Evolutionary conservation across 2,888 invertebrate species (phyloP), one percentile per base, ranked within the genome.

Genomic region (Hirtodrosophila trivittata): DNA sequence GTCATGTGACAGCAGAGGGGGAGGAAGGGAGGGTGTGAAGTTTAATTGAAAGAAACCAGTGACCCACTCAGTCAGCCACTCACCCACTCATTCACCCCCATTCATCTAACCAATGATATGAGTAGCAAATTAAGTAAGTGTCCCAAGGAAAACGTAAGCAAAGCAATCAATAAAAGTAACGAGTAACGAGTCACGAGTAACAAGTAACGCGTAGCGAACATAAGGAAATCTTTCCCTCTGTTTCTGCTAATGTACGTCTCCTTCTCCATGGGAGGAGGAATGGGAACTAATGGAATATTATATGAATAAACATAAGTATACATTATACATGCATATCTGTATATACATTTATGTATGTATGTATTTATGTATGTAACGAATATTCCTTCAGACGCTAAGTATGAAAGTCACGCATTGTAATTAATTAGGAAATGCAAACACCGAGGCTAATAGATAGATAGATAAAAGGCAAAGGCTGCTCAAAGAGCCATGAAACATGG

Each of bases 391-490:
- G n/a, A n/a, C n/a, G n/a, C n/a, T n/a, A n/a, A 82, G 85, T 66
- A 82, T 72, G 65, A 55, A 58, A 77, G 78, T 84, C 78, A 78
- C 85, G 78, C 78, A 77, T 77, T 78, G 68, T 78, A 84, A 78
- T 84, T 78, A 78, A 78, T 78, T 77, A 78, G 71, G 71, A 78
- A 78, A 78, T 81, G 81, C 77, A 81, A 84, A 74, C 85, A 78
- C 81, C 70, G 77, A 45, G 66, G 70, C 62, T 58, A 77, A 80
- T 76, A 66, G 71, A 72, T 66, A 77, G 30, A 47, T 32, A 35
- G 62, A 52, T 49, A 60, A 5, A 59, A 71, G 73, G 58, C 60
- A 64, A 66, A 59, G 69, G 68, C 70, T 62, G 54, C 68, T 70
- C 70, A 26, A 62, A 56, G 63, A 54, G 39, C 14, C 54, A 41